Percentiles rank a stretch among this genome's conserved stretches.
These are phyloP conservation scores for Microtus ochrogaster DNA, from an alignment of 2,113 vertebrate genomes.

Conservation along the genomic window DNA sequence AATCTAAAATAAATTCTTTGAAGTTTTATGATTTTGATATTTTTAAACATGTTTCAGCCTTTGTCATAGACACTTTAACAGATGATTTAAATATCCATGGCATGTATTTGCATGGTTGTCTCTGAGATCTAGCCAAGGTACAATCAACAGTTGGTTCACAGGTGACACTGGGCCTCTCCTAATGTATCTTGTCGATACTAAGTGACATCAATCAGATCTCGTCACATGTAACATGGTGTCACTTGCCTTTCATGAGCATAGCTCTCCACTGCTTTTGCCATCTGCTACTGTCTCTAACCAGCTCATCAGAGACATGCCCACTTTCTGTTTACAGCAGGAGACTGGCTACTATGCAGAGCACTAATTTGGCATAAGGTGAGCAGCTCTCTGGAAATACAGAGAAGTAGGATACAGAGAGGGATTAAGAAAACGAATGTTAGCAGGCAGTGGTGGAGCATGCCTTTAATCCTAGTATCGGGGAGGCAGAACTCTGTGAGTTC, in stretches of 20 bases:
- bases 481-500: neutral
- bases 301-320: neutral
- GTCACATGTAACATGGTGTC: neutral
- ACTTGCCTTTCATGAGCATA: neutral
- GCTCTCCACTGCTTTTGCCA: neutral
- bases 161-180: neutral
- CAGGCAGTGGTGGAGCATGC: neutral
- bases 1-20: neutral
- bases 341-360: neutral
- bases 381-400: neutral
- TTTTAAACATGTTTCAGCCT: neutral
- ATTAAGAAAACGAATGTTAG: too few species aligned
- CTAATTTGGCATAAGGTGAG: neutral
- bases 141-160: neutral
- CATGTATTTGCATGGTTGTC: neutral
- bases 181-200: too few species aligned
- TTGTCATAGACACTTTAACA: neutral
- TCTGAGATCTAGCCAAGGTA: neutral
- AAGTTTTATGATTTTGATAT: neutral
- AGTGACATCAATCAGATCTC: neutral
- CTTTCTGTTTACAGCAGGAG: neutral
- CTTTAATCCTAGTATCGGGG: neutral
- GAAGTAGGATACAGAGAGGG: neutral
- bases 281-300: neutral
- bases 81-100: neutral